Percentiles rank a stretch among this genome's conserved stretches.
These are phyloP conservation scores for Teleopsis dalmanni DNA, from an alignment of 1,140 invertebrate genomes.

Conservation along the genomic window DNA sequence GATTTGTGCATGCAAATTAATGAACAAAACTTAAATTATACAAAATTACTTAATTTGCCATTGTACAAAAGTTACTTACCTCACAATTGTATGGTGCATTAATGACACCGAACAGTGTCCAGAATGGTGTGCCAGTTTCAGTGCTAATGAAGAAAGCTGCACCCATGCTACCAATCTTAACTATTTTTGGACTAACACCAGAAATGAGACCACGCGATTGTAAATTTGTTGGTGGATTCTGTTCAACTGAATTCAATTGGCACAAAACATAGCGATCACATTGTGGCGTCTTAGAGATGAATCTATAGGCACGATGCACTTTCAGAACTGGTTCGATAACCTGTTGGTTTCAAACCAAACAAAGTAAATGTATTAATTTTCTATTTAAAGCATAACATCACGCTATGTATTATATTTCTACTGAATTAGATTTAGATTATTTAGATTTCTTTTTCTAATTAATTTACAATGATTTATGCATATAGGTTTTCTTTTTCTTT, in stretches of 20 bases:
- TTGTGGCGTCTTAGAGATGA: constrained; percentile 56
- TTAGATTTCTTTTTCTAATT: too few species aligned
- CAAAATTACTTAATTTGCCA: background rate
- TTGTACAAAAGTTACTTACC: constrained; percentile 31
- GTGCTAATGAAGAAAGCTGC: constrained; percentile 49
- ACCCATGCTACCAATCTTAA: constrained; percentile 63
- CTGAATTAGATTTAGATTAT: too few species aligned
- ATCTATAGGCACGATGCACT: constrained; percentile 68
- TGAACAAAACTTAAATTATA: too few species aligned
- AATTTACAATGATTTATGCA: too few species aligned
- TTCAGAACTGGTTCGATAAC: constrained; percentile 68
- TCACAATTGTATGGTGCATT: constrained; percentile 49
- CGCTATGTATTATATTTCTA: too few species aligned
- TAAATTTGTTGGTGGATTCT: constrained; percentile 46
- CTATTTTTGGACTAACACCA: constrained; percentile 56
- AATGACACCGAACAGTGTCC: constrained; percentile 51
- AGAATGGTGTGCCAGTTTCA: constrained; percentile 50
- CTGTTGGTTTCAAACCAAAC: constrained; percentile 16
- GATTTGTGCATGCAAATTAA: too few species aligned
- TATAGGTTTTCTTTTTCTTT: constrained; percentile 17
- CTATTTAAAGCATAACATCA: too few species aligned
- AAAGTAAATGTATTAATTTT: too few species aligned
- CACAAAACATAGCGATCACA: constrained; percentile 72
- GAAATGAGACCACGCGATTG: constrained; percentile 40
- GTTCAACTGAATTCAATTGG: constrained; percentile 58